These are phyloP conservation scores for Deroplatys truncata DNA, from an alignment of 2,888 invertebrate genomes.

Conservation along the genomic window DNA sequence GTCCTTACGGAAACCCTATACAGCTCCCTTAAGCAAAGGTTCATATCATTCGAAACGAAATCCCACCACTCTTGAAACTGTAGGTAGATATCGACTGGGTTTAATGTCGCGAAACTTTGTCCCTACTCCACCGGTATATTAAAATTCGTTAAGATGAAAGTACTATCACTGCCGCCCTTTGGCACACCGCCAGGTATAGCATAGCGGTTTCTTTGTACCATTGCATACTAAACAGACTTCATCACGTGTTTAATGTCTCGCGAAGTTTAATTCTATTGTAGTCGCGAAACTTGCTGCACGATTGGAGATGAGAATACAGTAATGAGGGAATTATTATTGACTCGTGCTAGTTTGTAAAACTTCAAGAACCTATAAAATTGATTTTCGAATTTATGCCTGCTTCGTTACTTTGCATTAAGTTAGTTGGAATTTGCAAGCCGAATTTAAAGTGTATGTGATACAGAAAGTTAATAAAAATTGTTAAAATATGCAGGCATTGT, in stretches of 20 bases:
- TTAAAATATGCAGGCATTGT: no score
- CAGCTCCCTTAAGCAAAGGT: neutral
- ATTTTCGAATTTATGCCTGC: no score
- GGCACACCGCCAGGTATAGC: neutral
- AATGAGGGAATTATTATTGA: no score
- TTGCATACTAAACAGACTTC: neutral
- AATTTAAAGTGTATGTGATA: no score
- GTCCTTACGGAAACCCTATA: no score
- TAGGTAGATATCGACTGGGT: neutral
- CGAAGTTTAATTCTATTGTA: neutral
- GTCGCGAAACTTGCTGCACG: neutral
- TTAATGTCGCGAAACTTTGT: neutral
- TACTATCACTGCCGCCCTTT: neutral
- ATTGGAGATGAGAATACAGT: no score
- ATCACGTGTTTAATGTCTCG: neutral
- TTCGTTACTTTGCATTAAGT: no score
- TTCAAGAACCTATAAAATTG: no score
- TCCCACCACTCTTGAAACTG: neutral
- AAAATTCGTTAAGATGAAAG: neutral
- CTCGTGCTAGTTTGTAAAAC: no score
- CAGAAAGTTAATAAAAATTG: no score
- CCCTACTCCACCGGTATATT: neutral
- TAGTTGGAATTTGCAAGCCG: no score
- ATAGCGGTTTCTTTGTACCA: neutral
- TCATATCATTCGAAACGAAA: neutral